Evolutionary conservation across 2,113 vertebrate genomes (phyloP).

Genomic region (Pseudopodoces humilis): DNA sequence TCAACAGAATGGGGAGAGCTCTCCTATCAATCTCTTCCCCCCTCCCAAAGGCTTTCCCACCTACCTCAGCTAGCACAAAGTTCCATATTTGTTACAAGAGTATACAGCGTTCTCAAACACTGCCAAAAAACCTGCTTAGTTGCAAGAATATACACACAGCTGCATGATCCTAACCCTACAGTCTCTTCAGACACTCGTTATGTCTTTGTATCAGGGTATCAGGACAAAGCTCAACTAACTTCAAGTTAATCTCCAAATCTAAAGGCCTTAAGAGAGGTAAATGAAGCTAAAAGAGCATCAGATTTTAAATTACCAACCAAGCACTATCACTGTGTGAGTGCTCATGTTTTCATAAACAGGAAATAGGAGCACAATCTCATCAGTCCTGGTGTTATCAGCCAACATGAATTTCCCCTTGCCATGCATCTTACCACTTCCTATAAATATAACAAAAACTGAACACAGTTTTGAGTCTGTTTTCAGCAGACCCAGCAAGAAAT

Average conservation of each 20-base stretch:
- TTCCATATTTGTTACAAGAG: not conserved
- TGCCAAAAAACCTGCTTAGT: not conserved
- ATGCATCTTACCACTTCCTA: not conserved
- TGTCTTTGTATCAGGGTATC: not conserved
- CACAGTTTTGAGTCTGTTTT: not conserved
- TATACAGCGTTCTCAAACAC: not conserved
- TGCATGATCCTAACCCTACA: not conserved
- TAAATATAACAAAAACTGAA: not conserved
- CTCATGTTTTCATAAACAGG: not conserved
- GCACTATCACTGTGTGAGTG: not conserved
- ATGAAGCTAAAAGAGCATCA: not conserved
- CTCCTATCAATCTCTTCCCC: not conserved
- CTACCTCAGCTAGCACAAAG: not conserved
- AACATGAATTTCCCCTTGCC: not conserved
- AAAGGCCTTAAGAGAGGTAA: not conserved
- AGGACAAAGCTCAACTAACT: not conserved
- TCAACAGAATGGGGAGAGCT: accelerated
- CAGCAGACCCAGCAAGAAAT: not conserved
- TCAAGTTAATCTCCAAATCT: not conserved
- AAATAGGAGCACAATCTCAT: not conserved
- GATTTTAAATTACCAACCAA: not conserved
- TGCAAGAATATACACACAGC: not conserved
- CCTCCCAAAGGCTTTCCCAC: not conserved
- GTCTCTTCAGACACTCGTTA: not conserved
- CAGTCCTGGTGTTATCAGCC: not conserved